Evolutionary conservation across 2,888 invertebrate genomes (phyloP), one percentile per base, ranked within the genome.

Genomic region (Phasia obesa): DNA sequence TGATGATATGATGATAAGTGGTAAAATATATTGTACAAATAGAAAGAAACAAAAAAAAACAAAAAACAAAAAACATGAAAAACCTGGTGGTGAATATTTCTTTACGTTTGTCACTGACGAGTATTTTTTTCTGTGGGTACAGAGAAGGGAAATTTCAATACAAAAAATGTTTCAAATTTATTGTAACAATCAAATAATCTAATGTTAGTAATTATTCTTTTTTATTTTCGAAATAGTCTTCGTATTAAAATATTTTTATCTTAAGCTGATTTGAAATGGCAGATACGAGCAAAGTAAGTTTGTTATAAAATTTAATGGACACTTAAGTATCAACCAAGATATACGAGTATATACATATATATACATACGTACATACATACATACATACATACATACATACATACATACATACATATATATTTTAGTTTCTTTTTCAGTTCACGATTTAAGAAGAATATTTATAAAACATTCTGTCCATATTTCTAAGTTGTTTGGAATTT

Each of bases 251-350:
- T 3, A 51, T 49, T 55, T 57, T 62, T 47, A 76, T 81, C 76
- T 67, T 42, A 51, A 77, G 49, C 62, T 42, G 77, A 62, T 73
- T 73, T 69, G 42, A 69, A 49, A 64, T 47, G 19, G 13, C 11
- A 42, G 77, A 73, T 82, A 77, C 1, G 38, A 42, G 38, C 15
- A 35, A 77, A 62, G n/a, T 49, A 62, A 81, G 73, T 77, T 73
- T 38, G 60, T 62, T 42, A 77, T 73, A 77, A n/a, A n/a, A n/a
- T n/a, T 81, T 73, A 77, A 77, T 49, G 51, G 62, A n/a, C 62
- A 73, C 67, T 81, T 81, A 73, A 62, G 47, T 60, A 3, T 35
- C 35, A 35, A 31, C 31, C 1, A 9, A 31, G 31, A 31, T 31
- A 7, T 27, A 3, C 6, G 6, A n/a, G n/a, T n/a, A n/a, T n/a